Evolutionary conservation across 2,888 invertebrate genomes (phyloP).

Genomic region (Trachelus stipa): DNA sequence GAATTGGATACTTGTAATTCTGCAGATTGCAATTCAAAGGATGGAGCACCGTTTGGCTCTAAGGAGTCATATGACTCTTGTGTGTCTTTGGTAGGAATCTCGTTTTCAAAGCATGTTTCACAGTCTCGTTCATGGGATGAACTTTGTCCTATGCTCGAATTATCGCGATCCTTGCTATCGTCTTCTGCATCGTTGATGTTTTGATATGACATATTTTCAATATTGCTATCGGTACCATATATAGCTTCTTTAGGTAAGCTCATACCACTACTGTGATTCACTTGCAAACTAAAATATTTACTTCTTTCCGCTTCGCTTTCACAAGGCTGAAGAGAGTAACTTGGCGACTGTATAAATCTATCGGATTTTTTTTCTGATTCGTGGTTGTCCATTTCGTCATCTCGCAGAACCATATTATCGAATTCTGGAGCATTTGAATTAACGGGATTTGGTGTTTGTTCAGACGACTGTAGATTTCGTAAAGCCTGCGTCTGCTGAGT

Average conservation of each 20-base stretch:
- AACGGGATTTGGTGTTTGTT: background rate
- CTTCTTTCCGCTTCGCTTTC: constrained; percentile 25
- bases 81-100: constrained; percentile 54
- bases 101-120: constrained; percentile 38
- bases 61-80: constrained; percentile 54
- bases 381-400: background rate
- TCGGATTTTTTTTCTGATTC: constrained; percentile 26
- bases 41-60: constrained; percentile 38
- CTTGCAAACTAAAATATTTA: constrained; percentile 42
- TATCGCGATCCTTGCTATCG: background rate
- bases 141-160: background rate
- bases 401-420: constrained; percentile 8
- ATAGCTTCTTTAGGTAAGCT: constrained; percentile 19
- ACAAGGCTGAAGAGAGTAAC: background rate
- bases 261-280: background rate
- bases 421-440: background rate
- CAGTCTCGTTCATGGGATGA: constrained; percentile 11
- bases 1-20: constrained; percentile 8
- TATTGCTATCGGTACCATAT: constrained; percentile 15
- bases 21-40: constrained; percentile 24
- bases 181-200: background rate
- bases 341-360: constrained; percentile 20
- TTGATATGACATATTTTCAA: constrained; percentile 1
- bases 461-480: background rate
- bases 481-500: constrained; percentile 15